A percentile compares a stretch with the other conserved stretches of the same genome.
These are phyloP conservation scores for Oscheius sp. DNA, from an alignment of 1,140 invertebrate genomes.

Conservation along the genomic window DNA sequence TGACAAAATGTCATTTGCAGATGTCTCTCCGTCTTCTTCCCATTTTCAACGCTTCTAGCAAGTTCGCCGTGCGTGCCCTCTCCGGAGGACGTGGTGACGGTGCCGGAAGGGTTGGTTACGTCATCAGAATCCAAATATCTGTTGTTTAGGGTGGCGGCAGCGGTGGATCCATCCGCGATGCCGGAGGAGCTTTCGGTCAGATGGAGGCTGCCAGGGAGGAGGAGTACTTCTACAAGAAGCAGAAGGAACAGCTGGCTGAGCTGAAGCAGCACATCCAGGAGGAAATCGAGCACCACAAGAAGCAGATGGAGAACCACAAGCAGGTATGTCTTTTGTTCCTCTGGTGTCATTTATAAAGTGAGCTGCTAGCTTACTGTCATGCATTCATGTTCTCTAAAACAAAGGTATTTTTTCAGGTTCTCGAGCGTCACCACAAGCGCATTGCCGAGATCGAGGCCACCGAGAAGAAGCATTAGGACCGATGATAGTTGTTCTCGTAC, in stretches of 20 bases:
- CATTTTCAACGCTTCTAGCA: not conserved
- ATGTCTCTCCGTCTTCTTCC: not conserved
- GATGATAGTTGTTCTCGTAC: no score
- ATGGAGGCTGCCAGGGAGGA: conserved; percentile 85
- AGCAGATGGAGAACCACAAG: conserved; percentile 40
- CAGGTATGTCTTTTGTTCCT: conserved; percentile 36
- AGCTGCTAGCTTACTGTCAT: not conserved
- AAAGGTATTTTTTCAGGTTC: conserved; percentile 19
- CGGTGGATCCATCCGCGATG: conserved; percentile 66
- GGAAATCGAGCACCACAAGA: conserved; percentile 42
- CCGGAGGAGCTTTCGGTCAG: conserved; percentile 85
- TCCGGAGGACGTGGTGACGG: not conserved
- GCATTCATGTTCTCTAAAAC: not conserved
- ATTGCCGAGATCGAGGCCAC: conserved; percentile 40
- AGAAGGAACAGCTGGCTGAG: conserved; percentile 40
- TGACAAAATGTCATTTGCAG: not conserved
- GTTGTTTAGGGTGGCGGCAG: conserved; percentile 23
- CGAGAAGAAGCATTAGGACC: no score
- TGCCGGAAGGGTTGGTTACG: not conserved
- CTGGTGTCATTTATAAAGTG: not conserved
- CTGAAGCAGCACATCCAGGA: conserved; percentile 40
- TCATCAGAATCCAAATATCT: not conserved
- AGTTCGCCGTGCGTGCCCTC: not conserved
- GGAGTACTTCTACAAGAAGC: conserved; percentile 80
- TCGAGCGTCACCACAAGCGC: conserved; percentile 38